Percentiles rank a stretch among this genome's conserved stretches.
These are phyloP conservation scores for Potamilus streckersoni DNA, from an alignment of 1,140 invertebrate genomes.

Conservation along the genomic window DNA sequence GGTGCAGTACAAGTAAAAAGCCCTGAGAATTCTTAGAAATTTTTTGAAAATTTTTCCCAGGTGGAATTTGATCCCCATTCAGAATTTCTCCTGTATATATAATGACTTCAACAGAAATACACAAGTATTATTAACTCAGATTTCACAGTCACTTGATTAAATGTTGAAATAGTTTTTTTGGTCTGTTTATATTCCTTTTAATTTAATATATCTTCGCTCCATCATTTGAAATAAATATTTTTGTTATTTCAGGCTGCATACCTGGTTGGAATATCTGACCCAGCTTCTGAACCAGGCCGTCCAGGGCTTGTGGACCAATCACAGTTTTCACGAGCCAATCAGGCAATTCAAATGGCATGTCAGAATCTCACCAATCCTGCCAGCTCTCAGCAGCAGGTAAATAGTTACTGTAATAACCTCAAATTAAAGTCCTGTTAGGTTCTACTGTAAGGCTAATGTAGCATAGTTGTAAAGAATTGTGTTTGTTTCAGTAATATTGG, in stretches of 20 bases:
- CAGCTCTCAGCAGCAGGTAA: conserved; percentile 83
- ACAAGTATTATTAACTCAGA: too few species aligned
- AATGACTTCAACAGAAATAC: too few species aligned
- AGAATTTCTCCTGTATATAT: neutral
- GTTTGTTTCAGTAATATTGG: too few species aligned
- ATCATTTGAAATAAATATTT: neutral
- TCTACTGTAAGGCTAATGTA: too few species aligned
- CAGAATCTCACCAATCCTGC: conserved; percentile 81
- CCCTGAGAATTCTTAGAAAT: neutral
- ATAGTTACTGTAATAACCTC: neutral
- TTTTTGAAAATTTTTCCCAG: neutral
- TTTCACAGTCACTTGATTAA: too few species aligned
- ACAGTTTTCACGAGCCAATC: conserved; percentile 86
- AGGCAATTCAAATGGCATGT: conserved; percentile 91
- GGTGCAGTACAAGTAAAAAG: neutral
- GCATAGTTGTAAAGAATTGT: too few species aligned
- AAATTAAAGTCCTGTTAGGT: neutral
- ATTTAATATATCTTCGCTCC: neutral
- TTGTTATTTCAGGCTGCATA: conserved; percentile 84
- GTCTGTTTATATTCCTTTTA: too few species aligned
- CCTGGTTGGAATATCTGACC: conserved; percentile 91
- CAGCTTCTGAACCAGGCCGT: conserved; percentile 88
- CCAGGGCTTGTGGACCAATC: conserved; percentile 93
- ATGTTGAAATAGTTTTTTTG: too few species aligned
- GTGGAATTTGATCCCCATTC: neutral